A percentile compares a stretch with the other conserved stretches of the same genome.
Conservation (phyloP, 2,888 invertebrate genomes). For the Drosophila sordidula region DNA sequence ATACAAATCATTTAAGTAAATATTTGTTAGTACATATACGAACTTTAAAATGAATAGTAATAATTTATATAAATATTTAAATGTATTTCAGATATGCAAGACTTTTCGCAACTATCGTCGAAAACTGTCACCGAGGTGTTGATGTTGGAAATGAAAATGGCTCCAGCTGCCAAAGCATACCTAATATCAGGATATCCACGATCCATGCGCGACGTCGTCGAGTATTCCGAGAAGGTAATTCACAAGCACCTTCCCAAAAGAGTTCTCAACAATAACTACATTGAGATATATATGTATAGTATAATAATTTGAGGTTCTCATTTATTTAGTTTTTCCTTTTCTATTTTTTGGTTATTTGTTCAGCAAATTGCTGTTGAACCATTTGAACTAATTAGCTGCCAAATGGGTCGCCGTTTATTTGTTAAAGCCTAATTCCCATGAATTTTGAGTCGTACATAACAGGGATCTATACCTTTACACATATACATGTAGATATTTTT, state of each 20-base stretch:
- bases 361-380: conserved; percentile 61
- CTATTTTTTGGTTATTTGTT: conserved; percentile 43
- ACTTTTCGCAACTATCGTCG: conserved; percentile 93
- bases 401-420: conserved; percentile 63
- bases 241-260: neutral
- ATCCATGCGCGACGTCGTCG: conserved; percentile 95
- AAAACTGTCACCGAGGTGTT: conserved; percentile 95
- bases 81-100: conserved; percentile 90
- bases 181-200: conserved; percentile 95
- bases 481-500: neutral
- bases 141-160: conserved; percentile 97
- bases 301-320: conserved; percentile 18
- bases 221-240: conserved; percentile 94
- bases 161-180: conserved; percentile 94
- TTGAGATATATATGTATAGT: neutral
- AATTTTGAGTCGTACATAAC: conserved; percentile 44
- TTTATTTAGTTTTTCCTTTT: conserved; percentile 1
- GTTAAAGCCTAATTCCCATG: conserved; percentile 53
- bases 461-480: conserved; percentile 21
- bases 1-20: too few species aligned
- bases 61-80: too few species aligned
- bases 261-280: neutral
- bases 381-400: conserved; percentile 74
- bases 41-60: too few species aligned
- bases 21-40: too few species aligned